These are phyloP conservation scores for Magallana gigas DNA, from an alignment of 1,140 invertebrate species.

Conservation along the genomic window DNA sequence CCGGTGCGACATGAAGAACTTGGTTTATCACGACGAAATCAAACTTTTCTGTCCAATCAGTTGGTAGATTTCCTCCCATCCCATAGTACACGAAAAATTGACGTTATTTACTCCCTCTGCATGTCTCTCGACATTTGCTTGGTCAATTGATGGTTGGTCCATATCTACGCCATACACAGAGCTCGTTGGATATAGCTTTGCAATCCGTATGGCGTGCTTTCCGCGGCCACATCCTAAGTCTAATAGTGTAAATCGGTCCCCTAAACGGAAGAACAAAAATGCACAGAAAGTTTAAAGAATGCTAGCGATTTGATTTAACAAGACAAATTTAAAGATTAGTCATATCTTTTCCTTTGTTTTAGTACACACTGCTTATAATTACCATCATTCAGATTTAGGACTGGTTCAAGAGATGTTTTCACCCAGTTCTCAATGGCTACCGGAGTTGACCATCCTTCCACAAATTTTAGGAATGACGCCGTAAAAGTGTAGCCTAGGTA, in stretches of 20 bases:
- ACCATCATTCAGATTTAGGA: neutral
- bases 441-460: neutral
- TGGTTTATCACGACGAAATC: conserved; percentile 46
- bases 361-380: neutral
- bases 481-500: neutral
- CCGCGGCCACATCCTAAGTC: conserved; percentile 29
- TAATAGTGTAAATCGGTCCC: neutral
- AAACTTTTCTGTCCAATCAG: conserved; percentile 38
- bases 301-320: too few species aligned
- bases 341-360: too few species aligned
- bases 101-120: neutral
- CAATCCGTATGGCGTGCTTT: neutral
- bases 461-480: neutral
- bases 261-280: neutral
- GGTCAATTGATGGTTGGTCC: neutral
- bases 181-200: neutral
- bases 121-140: neutral
- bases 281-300: too few species aligned
- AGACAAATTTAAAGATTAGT: too few species aligned
- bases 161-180: neutral
- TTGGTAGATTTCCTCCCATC: conserved; percentile 4
- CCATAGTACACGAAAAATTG: neutral
- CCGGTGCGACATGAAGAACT: conserved; percentile 46
- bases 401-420: neutral
- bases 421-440: neutral